Conservation (phyloP, 2,797 vertebrate species). For the Tarsius wallacei region DNA sequence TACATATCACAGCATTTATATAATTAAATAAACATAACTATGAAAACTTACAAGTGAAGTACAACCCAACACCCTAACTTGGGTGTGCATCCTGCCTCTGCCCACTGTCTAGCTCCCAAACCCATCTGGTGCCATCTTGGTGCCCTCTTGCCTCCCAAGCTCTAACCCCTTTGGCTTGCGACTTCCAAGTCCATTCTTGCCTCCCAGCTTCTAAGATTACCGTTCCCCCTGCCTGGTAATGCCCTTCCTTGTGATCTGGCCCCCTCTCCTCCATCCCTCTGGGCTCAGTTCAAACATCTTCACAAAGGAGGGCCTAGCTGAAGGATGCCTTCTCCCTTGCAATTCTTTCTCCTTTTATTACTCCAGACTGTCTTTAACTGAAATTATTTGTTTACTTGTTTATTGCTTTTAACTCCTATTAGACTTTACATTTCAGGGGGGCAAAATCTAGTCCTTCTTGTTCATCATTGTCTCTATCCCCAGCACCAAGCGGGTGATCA, state of each 20-base stretch:
- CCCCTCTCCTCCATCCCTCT: neutral
- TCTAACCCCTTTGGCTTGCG: neutral
- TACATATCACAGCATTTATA: no score
- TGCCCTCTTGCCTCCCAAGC: neutral
- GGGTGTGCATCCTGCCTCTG: neutral
- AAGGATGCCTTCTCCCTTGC: neutral
- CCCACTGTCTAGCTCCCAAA: neutral
- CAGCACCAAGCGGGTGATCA: neutral
- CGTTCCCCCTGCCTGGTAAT: neutral
- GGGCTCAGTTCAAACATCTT: neutral
- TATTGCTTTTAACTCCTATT: neutral
- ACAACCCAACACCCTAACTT: neutral
- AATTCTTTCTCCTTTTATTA: neutral
- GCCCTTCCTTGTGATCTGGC: neutral
- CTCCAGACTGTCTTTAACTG: neutral
- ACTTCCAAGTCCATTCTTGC: neutral
- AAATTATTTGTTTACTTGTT: neutral
- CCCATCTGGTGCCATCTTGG: neutral
- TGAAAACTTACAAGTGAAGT: neutral
- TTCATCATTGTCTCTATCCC: neutral
- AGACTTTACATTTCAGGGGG: constrained; percentile 35
- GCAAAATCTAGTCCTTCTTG: neutral
- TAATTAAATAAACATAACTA: neutral
- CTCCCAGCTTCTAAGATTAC: neutral
- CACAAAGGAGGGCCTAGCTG: neutral